A percentile compares a stretch with the other conserved stretches of the same genome.
phyloP scores from a whole-genome alignment of 2,113 vertebrate genomes.

The Aspiorhynchus laticeps region DNA sequence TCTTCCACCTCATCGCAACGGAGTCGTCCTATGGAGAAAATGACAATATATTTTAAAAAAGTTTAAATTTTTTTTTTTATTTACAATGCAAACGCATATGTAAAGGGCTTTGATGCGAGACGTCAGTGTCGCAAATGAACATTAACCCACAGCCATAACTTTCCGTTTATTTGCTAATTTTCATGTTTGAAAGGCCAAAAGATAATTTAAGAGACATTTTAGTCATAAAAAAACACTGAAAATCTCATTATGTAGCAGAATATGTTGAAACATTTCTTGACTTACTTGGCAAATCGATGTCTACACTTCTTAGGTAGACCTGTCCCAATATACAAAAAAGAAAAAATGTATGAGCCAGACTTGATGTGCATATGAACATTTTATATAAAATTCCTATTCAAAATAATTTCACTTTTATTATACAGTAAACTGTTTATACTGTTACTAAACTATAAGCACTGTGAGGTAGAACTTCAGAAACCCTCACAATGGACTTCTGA shows the following conservation, averaged over 20 bases:
- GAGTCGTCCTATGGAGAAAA: conserved; percentile 16
- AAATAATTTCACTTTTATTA: neutral
- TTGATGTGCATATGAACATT: neutral
- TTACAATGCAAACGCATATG: neutral
- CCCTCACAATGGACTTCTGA: neutral
- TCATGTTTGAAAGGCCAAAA: neutral
- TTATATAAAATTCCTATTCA: neutral
- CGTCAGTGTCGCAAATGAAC: neutral
- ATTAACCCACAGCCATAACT: neutral
- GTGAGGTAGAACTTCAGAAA: neutral
- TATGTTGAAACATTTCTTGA: neutral
- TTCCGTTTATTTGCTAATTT: neutral
- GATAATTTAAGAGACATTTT: neutral
- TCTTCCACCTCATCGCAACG: neutral
- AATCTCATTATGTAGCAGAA: neutral
- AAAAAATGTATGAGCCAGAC: neutral
- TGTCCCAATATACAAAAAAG: conserved; percentile 39
- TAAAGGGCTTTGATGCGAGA: neutral
- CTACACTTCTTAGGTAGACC: conserved; percentile 77
- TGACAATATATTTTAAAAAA: neutral
- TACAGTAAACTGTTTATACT: neutral
- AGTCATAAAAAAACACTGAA: neutral
- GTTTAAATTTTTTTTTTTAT: too few relatives aligned
- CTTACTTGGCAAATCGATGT: conserved; percentile 73
- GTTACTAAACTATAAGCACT: neutral